Evolutionary conservation across 2,113 vertebrate genomes (phyloP).

Genomic region (Xiphophorus maculatus): DNA sequence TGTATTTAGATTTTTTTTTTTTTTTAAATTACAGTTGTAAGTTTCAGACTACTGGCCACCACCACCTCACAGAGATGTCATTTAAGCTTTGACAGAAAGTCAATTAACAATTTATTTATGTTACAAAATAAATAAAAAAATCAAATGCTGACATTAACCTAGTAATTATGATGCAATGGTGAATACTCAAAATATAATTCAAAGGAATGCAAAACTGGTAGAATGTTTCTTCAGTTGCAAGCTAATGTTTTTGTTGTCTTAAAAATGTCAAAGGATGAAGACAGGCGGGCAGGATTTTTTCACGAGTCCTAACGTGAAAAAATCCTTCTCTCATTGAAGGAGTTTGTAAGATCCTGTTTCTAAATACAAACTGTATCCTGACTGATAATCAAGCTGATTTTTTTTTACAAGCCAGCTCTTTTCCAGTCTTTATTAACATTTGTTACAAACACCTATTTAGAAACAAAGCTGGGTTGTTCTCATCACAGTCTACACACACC

Average conservation of each 20-base stretch:
- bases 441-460: slow-evolving; percentile 19
- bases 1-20: not conserved
- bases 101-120: not conserved
- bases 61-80: not conserved
- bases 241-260: too few species aligned
- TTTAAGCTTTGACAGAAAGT: not conserved
- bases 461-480: slow-evolving; percentile 17
- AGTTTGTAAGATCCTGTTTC: not conserved
- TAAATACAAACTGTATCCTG: not conserved
- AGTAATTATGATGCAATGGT: not conserved
- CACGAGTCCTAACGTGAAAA: not conserved
- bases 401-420: slow-evolving; percentile 4
- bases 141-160: not conserved
- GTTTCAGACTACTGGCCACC: not conserved
- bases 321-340: not conserved
- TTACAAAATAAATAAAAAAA: not conserved
- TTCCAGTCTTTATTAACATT: slow-evolving; percentile 7
- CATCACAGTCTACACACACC: slow-evolving; percentile 14
- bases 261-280: too few species aligned
- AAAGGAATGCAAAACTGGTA: too few species aligned
- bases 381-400: not conserved
- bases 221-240: too few species aligned
- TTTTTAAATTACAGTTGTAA: not conserved
- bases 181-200: too few species aligned
- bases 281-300: too few species aligned